Percentiles rank a stretch among this genome's conserved stretches.
These are phyloP conservation scores for Axea sp. DNA, from an alignment of 2,888 invertebrate species.

Conservation along the genomic window DNA sequence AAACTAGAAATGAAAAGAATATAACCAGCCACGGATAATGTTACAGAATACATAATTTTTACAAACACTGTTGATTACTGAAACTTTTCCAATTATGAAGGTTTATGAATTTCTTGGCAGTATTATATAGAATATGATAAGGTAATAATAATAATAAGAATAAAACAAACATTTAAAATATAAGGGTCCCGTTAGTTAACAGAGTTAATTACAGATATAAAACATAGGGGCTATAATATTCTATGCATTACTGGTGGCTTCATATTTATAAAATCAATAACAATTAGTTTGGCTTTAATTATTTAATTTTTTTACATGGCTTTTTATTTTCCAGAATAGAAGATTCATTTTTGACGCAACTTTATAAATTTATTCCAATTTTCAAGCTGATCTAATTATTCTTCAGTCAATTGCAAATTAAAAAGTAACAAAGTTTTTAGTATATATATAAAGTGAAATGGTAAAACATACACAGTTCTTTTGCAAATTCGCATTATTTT, in stretches of 20 bases:
- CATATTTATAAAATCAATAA: conserved; percentile 19
- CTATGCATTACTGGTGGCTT: not conserved
- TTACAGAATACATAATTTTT: conserved; percentile 67
- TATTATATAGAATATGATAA: conserved; percentile 1
- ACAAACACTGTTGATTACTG: not conserved
- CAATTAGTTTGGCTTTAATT: conserved; percentile 2
- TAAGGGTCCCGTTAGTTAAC: conserved; percentile 13
- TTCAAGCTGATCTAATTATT: no score
- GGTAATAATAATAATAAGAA: not conserved
- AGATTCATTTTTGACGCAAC: no score
- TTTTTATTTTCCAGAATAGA: no score
- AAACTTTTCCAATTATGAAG: not conserved
- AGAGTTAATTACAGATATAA: conserved; percentile 1
- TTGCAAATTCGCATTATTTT: no score
- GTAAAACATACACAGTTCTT: no score
- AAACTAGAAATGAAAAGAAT: conserved; percentile 68
- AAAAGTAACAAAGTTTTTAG: no score
- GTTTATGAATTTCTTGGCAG: not conserved
- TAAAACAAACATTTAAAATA: not conserved
- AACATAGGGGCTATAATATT: conserved; percentile 16
- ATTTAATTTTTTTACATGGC: not conserved
- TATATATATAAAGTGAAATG: no score
- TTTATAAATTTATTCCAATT: no score
- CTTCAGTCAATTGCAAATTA: no score
- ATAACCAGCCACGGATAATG: conserved; percentile 66